Conservation (phyloP, 2,797 vertebrate species). For the Gallinago nigripennis region DNA sequence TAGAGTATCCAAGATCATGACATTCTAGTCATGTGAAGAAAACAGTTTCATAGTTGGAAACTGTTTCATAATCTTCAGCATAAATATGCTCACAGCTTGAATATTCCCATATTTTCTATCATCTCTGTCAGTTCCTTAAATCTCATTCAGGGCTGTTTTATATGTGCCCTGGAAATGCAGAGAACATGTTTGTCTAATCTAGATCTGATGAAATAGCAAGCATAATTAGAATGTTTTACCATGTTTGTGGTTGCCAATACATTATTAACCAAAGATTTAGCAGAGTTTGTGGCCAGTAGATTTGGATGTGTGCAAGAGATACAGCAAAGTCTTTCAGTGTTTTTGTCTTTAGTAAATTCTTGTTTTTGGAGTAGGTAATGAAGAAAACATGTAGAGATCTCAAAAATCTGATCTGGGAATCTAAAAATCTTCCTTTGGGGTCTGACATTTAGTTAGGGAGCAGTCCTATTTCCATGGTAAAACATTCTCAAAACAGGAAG, state of each 20-base stretch:
- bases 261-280: not conserved
- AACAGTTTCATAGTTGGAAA: not conserved
- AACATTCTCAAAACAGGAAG: not conserved
- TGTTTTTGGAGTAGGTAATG: not conserved
- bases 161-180: not conserved
- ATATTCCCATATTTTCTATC: not conserved
- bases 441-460: not conserved
- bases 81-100: not conserved
- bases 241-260: not conserved
- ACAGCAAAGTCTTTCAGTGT: fast-evolving
- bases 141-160: not conserved
- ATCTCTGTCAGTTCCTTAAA: not conserved
- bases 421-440: not conserved
- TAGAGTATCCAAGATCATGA: not conserved
- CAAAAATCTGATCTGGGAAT: not conserved
- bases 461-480: not conserved
- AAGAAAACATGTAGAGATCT: not conserved
- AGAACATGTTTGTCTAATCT: not conserved
- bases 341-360: not conserved
- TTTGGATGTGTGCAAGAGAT: not conserved
- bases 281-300: not conserved
- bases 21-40: not conserved
- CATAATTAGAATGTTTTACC: not conserved
- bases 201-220: not conserved
- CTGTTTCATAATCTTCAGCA: not conserved